A percentile compares a stretch with the other conserved stretches of the same genome.
Conservation (phyloP, 2,113 vertebrate genomes). For the Pterocles gutturalis region DNA sequence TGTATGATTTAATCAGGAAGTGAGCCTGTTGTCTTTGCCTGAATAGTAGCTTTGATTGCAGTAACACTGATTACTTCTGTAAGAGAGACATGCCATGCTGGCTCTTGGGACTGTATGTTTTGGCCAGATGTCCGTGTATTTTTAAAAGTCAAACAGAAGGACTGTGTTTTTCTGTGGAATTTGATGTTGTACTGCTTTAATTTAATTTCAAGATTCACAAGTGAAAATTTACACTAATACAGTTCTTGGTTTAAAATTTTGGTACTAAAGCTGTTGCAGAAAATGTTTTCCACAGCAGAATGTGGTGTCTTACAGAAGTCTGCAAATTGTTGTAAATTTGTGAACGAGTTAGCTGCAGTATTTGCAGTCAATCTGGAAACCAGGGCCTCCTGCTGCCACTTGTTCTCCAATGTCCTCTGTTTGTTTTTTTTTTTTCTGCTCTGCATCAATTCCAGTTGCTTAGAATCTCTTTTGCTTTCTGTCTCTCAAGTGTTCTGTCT, state of each 20-base stretch:
- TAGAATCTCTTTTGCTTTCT: not conserved
- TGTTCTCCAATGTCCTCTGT: not conserved
- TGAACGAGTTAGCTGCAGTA: not conserved
- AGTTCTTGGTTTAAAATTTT: not conserved
- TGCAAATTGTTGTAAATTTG: not conserved
- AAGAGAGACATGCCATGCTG: not conserved
- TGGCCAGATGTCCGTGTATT: not conserved
- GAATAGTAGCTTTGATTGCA: not conserved
- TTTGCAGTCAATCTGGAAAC: not conserved
- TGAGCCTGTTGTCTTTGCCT: not conserved
- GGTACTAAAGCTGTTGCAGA: not conserved
- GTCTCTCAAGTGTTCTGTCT: not conserved
- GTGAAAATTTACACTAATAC: not conserved
- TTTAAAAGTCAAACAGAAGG: not conserved
- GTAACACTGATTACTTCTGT: not conserved
- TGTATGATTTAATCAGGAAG: not conserved
- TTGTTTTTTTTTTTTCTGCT: not conserved
- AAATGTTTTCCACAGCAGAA: not conserved
- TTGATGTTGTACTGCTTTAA: not conserved
- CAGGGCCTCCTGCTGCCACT: not conserved
- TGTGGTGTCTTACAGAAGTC: not conserved
- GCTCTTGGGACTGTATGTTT: not conserved
- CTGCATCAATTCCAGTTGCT: not conserved
- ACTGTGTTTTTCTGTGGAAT: not conserved
- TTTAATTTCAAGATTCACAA: not conserved